These are phyloP conservation scores for Onychostruthus taczanowskii DNA, from an alignment of 2,113 vertebrate genomes.

Conservation along the genomic window DNA sequence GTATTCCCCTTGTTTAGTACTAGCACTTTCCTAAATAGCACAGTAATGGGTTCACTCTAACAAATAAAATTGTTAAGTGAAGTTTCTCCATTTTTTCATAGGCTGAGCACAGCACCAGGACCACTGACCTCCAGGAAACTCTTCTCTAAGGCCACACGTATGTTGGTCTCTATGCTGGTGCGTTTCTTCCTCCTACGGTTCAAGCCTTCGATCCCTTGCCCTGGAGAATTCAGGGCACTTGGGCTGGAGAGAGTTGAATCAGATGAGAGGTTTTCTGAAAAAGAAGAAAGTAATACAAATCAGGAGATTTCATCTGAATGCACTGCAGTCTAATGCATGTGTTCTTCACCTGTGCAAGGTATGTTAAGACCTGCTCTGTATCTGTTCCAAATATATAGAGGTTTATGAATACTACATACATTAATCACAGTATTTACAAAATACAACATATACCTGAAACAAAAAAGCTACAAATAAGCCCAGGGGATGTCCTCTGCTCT, in stretches of 20 bases:
- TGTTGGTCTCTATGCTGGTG: slow-evolving; percentile 99
- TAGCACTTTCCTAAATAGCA: background rate
- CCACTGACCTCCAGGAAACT: slow-evolving; percentile 96
- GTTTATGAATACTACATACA: background rate
- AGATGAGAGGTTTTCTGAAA: slow-evolving; percentile 95
- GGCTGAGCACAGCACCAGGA: background rate
- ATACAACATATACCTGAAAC: background rate
- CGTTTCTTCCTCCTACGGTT: slow-evolving; percentile 99
- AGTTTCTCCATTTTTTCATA: background rate
- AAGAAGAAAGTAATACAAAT: slow-evolving; percentile 25
- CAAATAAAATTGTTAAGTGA: background rate
- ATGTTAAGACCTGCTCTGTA: background rate
- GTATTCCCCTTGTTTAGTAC: background rate
- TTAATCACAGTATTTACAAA: background rate
- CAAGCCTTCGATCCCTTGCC: slow-evolving; percentile 92
- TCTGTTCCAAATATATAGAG: background rate
- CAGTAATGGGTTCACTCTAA: background rate
- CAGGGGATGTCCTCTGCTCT: background rate
- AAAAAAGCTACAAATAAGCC: background rate
- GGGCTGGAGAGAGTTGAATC: slow-evolving; percentile 94
- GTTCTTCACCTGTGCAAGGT: background rate
- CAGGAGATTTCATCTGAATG: background rate
- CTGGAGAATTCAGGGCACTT: slow-evolving; percentile 91
- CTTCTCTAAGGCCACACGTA: slow-evolving; percentile 99
- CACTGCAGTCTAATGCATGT: background rate